Base-by-base conservation (phyloP, 2,888 invertebrate genomes). In the Aleiodes testaceus region DNA sequence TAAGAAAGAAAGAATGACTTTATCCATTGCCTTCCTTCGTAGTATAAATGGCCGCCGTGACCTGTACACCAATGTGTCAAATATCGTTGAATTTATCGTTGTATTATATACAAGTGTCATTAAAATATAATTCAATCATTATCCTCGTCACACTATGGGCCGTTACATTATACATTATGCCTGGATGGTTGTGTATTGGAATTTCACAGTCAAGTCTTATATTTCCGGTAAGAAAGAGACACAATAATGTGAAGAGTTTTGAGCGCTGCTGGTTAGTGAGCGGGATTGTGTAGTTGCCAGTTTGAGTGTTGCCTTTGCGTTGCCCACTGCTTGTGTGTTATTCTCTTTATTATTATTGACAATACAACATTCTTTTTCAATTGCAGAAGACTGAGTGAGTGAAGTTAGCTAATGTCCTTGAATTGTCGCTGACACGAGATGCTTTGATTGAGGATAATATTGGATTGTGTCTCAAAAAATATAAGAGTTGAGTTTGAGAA, bases 1-100 rank as follows among this genome's bases (percentile, higher is more conserved):
- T 11, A 42, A 53, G 53, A 11, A 49, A 66, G 53, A 66, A 26
- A 53, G 36, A 44, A 44, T 12, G 30, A 64, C 12, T 20, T 44
- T 16, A 6, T 20, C 44, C 20, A n/a, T 45, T 64, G 20, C 5
- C 36, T 36, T 36, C 36, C 47, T 20, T 45, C 64, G 20, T 47
- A 45, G 59, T 22, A 66, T 61, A 59, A 81, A 84, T 84, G 84
- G 84, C 84, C 77, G 84, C 81, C 80, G 80, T 80, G 81, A 82
- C 77, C 79, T 74, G 78, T 78, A 68, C 72, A 70, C 66, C 69
- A 72, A 71, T 75, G 77, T 79, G 81, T 81, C 81, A 81, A 82
- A 79, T 78, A 78, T 79, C 75, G 75, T 79, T 79, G 79, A 81
- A 80, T 79, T 80, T 75, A 16, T 75, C 55, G 45, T 72, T 55